Evolutionary conservation across 1,140 invertebrate species (phyloP), one percentile per base, ranked within the genome.

Genomic region (Sesamia nonagrioides): DNA sequence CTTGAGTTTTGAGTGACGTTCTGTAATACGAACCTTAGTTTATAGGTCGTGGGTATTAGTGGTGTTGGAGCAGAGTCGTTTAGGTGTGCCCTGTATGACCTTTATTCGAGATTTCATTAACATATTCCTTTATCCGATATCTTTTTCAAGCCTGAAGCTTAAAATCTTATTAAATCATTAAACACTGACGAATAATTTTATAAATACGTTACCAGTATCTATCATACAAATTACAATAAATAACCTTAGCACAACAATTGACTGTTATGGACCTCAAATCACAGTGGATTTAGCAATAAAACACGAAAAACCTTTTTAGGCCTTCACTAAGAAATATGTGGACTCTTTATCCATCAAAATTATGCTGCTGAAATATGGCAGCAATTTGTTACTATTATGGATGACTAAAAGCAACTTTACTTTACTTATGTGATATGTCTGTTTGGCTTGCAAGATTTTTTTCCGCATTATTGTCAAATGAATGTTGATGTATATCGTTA

Each of bases 291-390:
- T 58, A 11, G 21, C 9, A 58, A 58, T 58, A 27, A 61, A 37
- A 61, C 60, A 37, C n/a, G 33, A 40, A 61, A 61, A 61, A 7
- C 60, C 35, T 61, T 61, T 60, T 9, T 7, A 61, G 60, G 17
- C 7, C 5, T 61, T 17, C n/a, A 17, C 35, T n/a, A 17, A 17
- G 60, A 61, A 61, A 61, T 61, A 61, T 40, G 6, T 40, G 37
- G 17, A 33, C 6, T 2, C 1, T 9, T 8, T 37, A 61, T 61
- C 35, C 17, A 40, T 61, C 60, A 61, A 61, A 61, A 61, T 60
- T 56, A 56, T 56, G 21, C 52, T 58, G 27, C 13, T 3, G 27
- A 58, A 58, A 58, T 58, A 58, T 33, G 21, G 6, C 15, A 21
- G 13, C 21, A 5, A 58, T 58, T 58, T 58, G 27, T 58, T 33